Conservation (phyloP, 1,140 invertebrate species). For the Anoplophora glabripennis region DNA sequence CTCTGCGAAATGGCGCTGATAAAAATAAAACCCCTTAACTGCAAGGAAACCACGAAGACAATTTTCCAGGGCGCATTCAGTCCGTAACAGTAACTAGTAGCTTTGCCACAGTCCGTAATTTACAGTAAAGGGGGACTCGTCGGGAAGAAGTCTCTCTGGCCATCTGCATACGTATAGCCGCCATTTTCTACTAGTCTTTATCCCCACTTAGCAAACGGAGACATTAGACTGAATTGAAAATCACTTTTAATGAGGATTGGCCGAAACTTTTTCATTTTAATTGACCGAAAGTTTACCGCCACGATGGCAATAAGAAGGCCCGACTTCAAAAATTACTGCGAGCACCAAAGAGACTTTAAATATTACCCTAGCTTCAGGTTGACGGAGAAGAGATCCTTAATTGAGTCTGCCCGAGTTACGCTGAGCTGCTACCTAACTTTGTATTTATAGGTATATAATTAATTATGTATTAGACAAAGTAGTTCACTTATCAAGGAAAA, state of each 20-base stretch:
- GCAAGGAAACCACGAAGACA: no score
- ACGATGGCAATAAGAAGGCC: conserved; percentile 1
- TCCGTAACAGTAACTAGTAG: no score
- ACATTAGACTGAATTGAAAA: conserved; percentile 12
- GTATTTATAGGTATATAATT: conserved; percentile 8
- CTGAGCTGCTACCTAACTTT: background rate
- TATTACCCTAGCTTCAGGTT: background rate
- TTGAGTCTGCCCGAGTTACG: background rate
- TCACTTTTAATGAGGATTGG: conserved; percentile 12
- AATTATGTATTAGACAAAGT: conserved; percentile 6
- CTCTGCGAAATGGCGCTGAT: no score
- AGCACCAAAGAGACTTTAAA: background rate
- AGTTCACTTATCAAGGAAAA: no score
- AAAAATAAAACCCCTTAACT: no score
- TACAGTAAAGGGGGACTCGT: background rate
- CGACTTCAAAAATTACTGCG: background rate
- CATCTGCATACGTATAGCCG: conserved; percentile 13
- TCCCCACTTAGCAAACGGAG: conserved; percentile 4
- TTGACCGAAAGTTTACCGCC: conserved; percentile 12
- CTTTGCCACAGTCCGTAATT: background rate
- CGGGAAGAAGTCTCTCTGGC: conserved; percentile 5
- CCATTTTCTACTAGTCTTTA: conserved; percentile 5
- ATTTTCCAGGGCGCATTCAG: no score
- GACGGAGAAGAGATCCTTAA: background rate
- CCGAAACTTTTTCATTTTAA: conserved; percentile 11